These are phyloP conservation scores for Elgaria multicarinata DNA, from an alignment of 2,113 vertebrate genomes.

Conservation along the genomic window DNA sequence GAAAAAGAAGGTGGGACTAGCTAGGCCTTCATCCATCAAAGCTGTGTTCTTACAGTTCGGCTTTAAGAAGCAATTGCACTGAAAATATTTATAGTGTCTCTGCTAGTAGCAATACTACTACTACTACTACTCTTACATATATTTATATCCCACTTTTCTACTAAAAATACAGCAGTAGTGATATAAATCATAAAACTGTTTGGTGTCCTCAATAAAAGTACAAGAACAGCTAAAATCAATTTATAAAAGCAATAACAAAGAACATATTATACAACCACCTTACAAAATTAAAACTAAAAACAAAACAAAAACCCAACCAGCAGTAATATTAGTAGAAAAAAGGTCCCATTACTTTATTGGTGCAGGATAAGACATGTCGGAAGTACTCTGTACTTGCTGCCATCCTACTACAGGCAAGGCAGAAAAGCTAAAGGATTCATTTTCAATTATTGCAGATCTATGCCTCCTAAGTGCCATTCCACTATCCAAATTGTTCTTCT, in stretches of 20 bases:
- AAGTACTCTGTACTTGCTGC: constrained; percentile 15
- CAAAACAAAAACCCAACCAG: neutral
- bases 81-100: neutral
- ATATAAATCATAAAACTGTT: neutral
- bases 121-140: neutral
- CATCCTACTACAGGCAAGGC: neutral
- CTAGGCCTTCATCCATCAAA: neutral
- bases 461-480: constrained; percentile 31
- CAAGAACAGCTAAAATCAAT: neutral
- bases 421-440: constrained; percentile 17
- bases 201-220: neutral
- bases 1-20: neutral
- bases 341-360: neutral
- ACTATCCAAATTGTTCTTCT: neutral
- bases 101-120: neutral
- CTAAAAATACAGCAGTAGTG: neutral
- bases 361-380: neutral
- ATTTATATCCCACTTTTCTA: neutral
- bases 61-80: constrained; percentile 1
- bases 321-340: neutral
- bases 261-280: neutral
- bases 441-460: constrained; percentile 39
- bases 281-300: neutral
- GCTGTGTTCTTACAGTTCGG: neutral
- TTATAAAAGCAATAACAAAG: neutral